These are phyloP conservation scores for Passerina amoena DNA, from an alignment of 2,113 vertebrate species.

Conservation along the genomic window DNA sequence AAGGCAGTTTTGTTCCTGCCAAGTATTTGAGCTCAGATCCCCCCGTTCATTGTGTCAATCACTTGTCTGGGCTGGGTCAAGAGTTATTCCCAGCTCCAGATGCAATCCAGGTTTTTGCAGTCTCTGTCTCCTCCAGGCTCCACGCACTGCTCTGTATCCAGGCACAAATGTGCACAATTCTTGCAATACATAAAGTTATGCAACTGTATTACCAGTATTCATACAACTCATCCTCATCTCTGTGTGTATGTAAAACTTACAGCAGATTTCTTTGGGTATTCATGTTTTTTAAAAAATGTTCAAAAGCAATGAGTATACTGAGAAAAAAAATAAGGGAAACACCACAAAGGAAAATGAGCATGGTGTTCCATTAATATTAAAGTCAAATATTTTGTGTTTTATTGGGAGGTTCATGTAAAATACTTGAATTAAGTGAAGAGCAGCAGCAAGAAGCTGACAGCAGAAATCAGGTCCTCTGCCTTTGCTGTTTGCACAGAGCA, in stretches of 20 bases:
- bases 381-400: not conserved
- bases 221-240: not conserved
- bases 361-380: not conserved
- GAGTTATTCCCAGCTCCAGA: conserved; percentile 69
- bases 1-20: conserved; percentile 53
- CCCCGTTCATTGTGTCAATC: conserved; percentile 67
- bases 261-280: not conserved
- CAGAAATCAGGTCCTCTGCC: not conserved
- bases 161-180: not conserved
- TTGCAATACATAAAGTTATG: not conserved
- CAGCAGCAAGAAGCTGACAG: not conserved
- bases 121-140: not conserved
- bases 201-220: not conserved
- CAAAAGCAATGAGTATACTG: not conserved
- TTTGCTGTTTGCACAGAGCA: not conserved
- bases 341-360: not conserved
- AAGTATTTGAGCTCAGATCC: not conserved
- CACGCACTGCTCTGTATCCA: not conserved
- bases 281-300: not conserved
- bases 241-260: rapidly evolving
- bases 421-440: not conserved
- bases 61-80: conserved; percentile 69
- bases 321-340: not conserved
- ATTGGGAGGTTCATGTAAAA: not conserved
- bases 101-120: conserved; percentile 60